phyloP scores from a whole-genome alignment of 2,888 invertebrate species.

The Resseliella maxima region DNA sequence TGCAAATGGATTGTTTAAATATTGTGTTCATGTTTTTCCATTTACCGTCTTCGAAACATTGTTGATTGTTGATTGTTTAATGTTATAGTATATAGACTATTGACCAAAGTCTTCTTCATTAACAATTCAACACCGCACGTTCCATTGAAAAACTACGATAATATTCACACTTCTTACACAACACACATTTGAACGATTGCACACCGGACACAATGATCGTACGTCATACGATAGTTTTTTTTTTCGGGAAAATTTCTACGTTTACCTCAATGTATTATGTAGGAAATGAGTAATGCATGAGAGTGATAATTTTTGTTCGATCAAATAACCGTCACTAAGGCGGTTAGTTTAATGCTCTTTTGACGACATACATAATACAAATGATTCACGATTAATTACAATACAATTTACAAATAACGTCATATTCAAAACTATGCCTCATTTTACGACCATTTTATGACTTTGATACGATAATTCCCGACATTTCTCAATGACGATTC shows the following conservation, averaged over 20 bases:
- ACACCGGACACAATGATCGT: neutral
- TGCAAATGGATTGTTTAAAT: too few species aligned
- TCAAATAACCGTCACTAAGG: neutral
- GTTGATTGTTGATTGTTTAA: neutral
- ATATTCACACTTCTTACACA: conserved; percentile 28
- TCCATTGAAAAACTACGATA: neutral
- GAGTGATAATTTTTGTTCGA: neutral
- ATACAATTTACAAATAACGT: neutral
- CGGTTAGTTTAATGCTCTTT: conserved; percentile 22
- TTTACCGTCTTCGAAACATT: too few species aligned
- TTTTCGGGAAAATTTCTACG: too few species aligned
- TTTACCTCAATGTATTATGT: too few species aligned
- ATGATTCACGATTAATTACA: neutral
- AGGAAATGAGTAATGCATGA: conserved; percentile 3
- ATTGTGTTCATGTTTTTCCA: too few species aligned
- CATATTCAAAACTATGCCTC: too few species aligned
- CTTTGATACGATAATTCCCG: too few species aligned
- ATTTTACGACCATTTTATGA: too few species aligned
- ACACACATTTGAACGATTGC: neutral
- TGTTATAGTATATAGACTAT: neutral
- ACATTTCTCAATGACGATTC: too few species aligned
- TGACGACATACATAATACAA: neutral
- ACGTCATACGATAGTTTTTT: too few species aligned
- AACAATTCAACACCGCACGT: neutral
- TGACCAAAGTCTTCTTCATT: neutral